Conservation (phyloP, 2,113 vertebrate species). For the Mormyrus lacerda region DNA sequence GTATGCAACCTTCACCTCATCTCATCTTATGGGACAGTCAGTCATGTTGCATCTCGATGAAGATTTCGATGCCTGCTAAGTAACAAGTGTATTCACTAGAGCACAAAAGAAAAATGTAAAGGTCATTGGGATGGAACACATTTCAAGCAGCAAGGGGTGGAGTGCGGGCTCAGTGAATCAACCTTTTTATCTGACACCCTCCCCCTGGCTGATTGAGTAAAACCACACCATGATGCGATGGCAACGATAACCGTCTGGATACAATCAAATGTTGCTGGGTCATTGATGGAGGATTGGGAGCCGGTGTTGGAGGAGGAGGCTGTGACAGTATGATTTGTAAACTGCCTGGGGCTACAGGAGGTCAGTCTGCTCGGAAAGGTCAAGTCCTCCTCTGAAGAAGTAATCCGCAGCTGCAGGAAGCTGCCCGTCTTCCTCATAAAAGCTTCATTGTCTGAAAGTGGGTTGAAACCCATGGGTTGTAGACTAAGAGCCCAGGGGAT, state of each 20-base stretch:
- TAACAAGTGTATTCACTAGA: neutral
- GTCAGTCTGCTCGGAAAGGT: neutral
- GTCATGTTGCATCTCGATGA: neutral
- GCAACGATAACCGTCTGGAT: neutral
- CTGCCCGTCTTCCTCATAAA: neutral
- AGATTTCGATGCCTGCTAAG: neutral
- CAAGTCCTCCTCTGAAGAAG: neutral
- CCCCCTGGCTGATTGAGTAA: neutral
- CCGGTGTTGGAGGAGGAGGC: neutral
- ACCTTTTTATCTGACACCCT: neutral
- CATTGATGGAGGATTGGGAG: neutral
- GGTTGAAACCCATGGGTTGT: neutral
- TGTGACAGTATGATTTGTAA: neutral
- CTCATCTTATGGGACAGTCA: neutral
- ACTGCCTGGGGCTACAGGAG: neutral
- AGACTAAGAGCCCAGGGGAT: neutral
- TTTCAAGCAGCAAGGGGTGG: neutral
- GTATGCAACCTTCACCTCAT: neutral
- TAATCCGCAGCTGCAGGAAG: neutral
- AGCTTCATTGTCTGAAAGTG: neutral
- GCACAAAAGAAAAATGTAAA: slow-evolving; percentile 4
- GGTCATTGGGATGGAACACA: slow-evolving; percentile 2
- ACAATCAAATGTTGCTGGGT: neutral
- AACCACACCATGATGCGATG: neutral
- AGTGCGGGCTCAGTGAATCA: neutral